These are phyloP conservation scores for Hapalemur alaotrensis DNA, from an alignment of 2,797 vertebrate genomes.

Conservation along the genomic window DNA sequence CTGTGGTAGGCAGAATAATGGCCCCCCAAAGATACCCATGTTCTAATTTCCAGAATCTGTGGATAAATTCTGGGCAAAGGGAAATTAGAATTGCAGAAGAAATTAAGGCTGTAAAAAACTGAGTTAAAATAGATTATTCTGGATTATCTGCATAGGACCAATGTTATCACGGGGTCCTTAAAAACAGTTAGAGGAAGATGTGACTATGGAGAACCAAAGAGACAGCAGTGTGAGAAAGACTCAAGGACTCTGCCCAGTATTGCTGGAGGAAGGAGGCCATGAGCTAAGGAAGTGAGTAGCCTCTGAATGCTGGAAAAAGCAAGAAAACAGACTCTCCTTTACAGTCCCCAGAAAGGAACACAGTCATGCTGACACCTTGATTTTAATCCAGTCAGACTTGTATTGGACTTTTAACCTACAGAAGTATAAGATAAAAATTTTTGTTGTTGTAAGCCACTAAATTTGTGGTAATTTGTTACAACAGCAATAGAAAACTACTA, in stretches of 20 bases:
- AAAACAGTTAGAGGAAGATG: background rate
- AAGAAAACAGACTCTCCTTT: too few species aligned
- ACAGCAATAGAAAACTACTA: background rate
- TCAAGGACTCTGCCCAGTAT: background rate
- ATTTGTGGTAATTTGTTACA: background rate
- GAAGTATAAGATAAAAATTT: background rate
- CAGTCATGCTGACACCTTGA: background rate
- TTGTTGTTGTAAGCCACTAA: too few species aligned
- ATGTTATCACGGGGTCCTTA: background rate
- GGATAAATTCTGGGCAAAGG: background rate
- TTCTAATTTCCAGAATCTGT: background rate
- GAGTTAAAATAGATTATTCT: background rate
- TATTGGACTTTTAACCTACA: background rate
- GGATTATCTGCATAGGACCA: background rate
- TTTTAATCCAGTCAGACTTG: background rate
- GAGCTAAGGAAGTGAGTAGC: background rate
- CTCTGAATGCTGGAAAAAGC: background rate
- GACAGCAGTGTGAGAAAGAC: background rate
- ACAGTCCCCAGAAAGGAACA: background rate
- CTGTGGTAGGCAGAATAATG: background rate
- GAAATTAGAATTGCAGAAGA: background rate
- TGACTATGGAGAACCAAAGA: background rate
- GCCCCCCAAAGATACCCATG: background rate
- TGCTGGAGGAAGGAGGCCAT: background rate
- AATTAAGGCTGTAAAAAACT: background rate